Evolutionary conservation across 2,797 vertebrate species (phyloP).

Genomic region (Gambelia wislizenii): DNA sequence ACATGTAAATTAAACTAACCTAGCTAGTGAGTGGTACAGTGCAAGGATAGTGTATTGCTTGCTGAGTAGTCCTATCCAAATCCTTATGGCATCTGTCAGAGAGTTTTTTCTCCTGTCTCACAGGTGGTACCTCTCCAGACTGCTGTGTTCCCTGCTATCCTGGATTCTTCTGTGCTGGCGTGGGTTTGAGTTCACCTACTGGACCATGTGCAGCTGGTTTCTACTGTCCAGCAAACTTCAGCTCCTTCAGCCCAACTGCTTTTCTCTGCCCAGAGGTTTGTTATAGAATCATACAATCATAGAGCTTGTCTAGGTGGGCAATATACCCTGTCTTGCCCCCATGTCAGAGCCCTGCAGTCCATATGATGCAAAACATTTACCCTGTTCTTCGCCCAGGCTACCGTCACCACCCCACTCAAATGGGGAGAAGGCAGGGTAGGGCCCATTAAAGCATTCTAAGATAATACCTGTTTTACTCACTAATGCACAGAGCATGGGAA

Average conservation of each 20-base stretch:
- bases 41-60: not conserved
- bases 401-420: too few species aligned
- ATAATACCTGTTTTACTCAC: too few species aligned
- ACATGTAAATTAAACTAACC: not conserved
- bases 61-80: too few species aligned
- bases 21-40: not conserved
- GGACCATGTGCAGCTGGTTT: slow-evolving; percentile 86
- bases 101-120: not conserved
- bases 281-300: not conserved
- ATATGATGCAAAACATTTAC: too few species aligned
- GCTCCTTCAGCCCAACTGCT: slow-evolving; percentile 81
- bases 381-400: too few species aligned
- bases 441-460: too few species aligned
- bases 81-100: too few species aligned
- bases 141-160: slow-evolving; percentile 87
- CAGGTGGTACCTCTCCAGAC: slow-evolving; percentile 85
- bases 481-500: too few species aligned
- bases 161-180: slow-evolving; percentile 86
- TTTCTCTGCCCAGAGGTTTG: slow-evolving; percentile 89
- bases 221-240: slow-evolving; percentile 86
- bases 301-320: too few species aligned
- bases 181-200: slow-evolving; percentile 80
- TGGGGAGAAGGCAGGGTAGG: too few species aligned
- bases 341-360: too few species aligned
- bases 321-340: too few species aligned